Evolutionary conservation across 2,888 invertebrate genomes (phyloP), one percentile per base, ranked within the genome.

Genomic region (Pseudeuparius sepicola): DNA sequence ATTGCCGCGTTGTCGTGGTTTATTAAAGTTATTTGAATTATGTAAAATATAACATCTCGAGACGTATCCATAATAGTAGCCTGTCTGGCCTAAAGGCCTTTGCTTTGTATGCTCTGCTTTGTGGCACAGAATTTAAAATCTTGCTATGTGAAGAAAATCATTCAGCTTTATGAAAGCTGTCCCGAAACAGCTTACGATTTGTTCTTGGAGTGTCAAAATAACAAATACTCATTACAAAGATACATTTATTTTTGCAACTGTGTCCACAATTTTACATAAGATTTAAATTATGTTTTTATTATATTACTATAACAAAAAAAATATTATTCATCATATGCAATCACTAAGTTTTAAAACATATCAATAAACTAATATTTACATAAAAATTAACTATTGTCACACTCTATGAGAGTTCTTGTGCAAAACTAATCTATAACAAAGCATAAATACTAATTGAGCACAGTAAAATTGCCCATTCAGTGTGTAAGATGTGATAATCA

Each of bases 171-270:
- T 20, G 9, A 20, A 20, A 20, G 9, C 20, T 7, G 9, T 20
- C 20, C 20, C 9, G 20, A 9, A 7, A 20, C 20, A 20, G 9
- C 7, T 7, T 9, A 20, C 20, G 9, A 20, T 7, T 20, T 20
- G 20, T 20, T 20, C 20, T 20, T 7, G 20, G 20, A 7, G 20
- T 20, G 20, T 20, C 20, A 9, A 20, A 9, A 9, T 20, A 20
- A 20, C 20, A 37, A n/a, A n/a, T n/a, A n/a, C 7, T 27, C 16
- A 20, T 49, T 54, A 55, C 48, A 54, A 55, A 54, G 53, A 53
- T 56, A 54, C 54, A 53, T 55, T 51, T 52, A 50, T 51, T 51
- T 50, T 53, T 56, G 52, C 53, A 51, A 54, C 52, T 50, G 53
- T 52, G 55, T 52, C 50, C 54, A 53, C 53, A n/a, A n/a, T n/a